Base-by-base conservation (phyloP, 2,888 invertebrate genomes). In the Diarsia rubi region DNA sequence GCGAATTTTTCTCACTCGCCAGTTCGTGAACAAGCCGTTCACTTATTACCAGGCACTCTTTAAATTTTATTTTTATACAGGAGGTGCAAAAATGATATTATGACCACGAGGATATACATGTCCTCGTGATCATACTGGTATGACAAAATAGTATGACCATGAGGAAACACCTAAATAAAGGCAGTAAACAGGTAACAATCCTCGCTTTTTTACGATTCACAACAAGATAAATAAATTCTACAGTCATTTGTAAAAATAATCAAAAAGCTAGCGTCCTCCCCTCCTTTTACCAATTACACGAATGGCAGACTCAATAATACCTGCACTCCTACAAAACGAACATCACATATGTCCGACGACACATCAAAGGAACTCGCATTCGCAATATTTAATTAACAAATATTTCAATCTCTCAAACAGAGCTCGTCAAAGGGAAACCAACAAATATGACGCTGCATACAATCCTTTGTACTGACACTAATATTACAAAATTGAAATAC, bases 381-480 rank as follows among this genome's bases (percentile, higher is more conserved):
- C 77, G 49, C 72, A 69, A 73, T 69, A 82, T 64, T 70, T 67
- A 82, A 78, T 81, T 73, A 70, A 70, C 49, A 78, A 60, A 59
- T 54, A 83, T 59, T 72, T 69, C 59, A 60, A 52, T 75, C 49
- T 62, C 37, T 54, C 59, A 75, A 44, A n/a, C 31, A 6, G 21
- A 45, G 52, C 65, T 63, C 57, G 78, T 81, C 84, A 83, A 84
- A 84, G 79, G 69, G 70, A 84, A 52, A 73, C 63, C 64, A 19
- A 57, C 77, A 69, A 75, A 83, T 73, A 75, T 73, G 60, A 31
- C 64, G 49, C n/a, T 65, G 84, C 81, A 83, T 19, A 24, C 21
- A 74, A 42, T 54, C 64, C 69, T 75, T 82, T 79, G 84, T 83
- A 31, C 44, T 49, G 64, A 47, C 57, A 70, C 57, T 67, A 70